phyloP scores from a whole-genome alignment of 2,888 invertebrate genomes.

The Willowsia nigromaculata region DNA sequence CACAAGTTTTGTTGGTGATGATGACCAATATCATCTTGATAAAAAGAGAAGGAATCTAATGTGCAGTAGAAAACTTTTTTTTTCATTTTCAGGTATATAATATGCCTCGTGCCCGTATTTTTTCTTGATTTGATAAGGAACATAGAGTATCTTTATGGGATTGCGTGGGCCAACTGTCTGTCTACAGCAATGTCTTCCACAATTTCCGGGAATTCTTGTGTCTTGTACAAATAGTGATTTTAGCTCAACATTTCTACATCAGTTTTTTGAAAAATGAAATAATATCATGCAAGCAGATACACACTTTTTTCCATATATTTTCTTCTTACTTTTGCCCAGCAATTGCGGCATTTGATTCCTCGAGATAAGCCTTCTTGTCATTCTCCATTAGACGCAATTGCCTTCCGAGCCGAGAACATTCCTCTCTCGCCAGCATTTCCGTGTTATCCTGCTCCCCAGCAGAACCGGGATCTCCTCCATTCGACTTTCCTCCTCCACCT shows the following conservation, averaged over 20 bases:
- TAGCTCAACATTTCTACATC: neutral
- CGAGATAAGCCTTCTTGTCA: conserved; percentile 77
- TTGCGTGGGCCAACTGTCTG: too few species aligned
- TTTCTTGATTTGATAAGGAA: conserved; percentile 11
- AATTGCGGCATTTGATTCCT: conserved; percentile 76
- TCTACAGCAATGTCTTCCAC: too few species aligned
- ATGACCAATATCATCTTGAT: neutral
- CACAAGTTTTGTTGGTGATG: neutral
- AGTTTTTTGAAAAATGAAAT: neutral
- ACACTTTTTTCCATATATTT: neutral
- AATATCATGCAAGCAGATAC: neutral
- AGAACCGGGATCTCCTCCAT: conserved; percentile 25
- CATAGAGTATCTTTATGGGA: too few species aligned
- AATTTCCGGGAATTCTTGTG: too few species aligned
- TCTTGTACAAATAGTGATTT: neutral
- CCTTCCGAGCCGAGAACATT: conserved; percentile 73
- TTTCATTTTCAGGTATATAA: neutral
- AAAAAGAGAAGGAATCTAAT: neutral
- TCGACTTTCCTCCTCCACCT: conserved; percentile 9
- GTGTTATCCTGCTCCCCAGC: conserved; percentile 75
- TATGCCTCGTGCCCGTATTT: too few species aligned
- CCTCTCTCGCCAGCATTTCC: conserved; percentile 75
- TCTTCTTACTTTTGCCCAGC: conserved; percentile 75
- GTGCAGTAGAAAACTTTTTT: neutral
- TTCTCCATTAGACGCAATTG: conserved; percentile 78